Conservation (phyloP, 1,140 invertebrate genomes). For the Bombus sylvicola region DNA sequence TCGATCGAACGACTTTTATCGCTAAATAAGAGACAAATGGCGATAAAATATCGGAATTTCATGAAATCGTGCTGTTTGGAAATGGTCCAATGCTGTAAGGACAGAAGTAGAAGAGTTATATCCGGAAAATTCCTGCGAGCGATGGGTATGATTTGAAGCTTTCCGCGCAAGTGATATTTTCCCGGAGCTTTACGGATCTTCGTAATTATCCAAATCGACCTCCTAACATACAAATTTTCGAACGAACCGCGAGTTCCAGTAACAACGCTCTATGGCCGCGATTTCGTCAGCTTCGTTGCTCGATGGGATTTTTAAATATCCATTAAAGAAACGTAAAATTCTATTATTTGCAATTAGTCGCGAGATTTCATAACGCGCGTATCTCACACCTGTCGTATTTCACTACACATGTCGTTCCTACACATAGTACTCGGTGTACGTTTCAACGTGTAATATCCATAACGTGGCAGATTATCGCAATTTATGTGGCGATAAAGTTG, state of each 20-base stretch:
- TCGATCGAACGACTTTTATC: not conserved
- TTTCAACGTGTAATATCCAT: not conserved
- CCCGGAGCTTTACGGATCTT: not conserved
- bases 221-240: not conserved
- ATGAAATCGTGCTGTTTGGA: constrained; percentile 9
- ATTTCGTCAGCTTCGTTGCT: not conserved
- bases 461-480: not conserved
- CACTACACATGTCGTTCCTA: too few species aligned
- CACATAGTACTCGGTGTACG: too few species aligned
- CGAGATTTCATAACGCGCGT: not conserved
- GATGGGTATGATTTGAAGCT: constrained; percentile 8
- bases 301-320: not conserved
- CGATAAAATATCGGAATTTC: constrained; percentile 9
- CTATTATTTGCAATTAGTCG: not conserved
- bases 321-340: fast-evolving
- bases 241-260: too few species aligned
- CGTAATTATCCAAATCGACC: not conserved
- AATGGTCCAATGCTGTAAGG: constrained; percentile 16
- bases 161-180: not conserved
- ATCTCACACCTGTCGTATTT: too few species aligned
- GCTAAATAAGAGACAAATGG: constrained; percentile 5
- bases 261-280: too few species aligned
- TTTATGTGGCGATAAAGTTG: not conserved
- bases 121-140: constrained; percentile 4
- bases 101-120: constrained; percentile 7